A percentile compares a stretch with the other conserved stretches of the same genome.
Evolutionary conservation across 2,113 vertebrate genomes (phyloP).

Genomic region (Nycticorax nycticorax): DNA sequence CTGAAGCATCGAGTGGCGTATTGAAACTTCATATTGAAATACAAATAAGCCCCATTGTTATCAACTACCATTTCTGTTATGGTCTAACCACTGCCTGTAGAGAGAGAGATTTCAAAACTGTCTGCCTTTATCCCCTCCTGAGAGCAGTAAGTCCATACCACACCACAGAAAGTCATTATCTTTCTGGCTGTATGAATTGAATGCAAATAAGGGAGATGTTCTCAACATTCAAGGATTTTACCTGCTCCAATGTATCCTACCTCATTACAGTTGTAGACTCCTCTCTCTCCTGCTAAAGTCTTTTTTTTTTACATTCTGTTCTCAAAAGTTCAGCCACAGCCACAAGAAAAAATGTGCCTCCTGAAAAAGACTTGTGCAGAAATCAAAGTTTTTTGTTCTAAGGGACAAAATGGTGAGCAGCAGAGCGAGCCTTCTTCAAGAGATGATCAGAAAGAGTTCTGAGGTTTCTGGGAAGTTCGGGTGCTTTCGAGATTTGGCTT

Average conservation of each 20-base stretch:
- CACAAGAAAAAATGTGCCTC: background rate
- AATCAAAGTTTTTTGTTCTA: background rate
- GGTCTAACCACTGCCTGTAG: background rate
- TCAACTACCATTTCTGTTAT: background rate
- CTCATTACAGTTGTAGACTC: background rate
- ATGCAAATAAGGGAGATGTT: background rate
- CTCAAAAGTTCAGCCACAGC: background rate
- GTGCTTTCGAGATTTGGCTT: background rate
- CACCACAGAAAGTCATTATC: background rate
- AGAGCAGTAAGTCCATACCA: background rate
- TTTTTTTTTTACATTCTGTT: background rate
- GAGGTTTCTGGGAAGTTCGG: constrained; percentile 1
- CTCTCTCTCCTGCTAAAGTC: background rate
- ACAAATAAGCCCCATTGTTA: background rate
- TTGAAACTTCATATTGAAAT: background rate
- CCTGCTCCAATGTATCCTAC: background rate
- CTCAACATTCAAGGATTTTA: background rate
- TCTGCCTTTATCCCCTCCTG: background rate
- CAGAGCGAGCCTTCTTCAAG: background rate
- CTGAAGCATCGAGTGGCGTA: background rate
- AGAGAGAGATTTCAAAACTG: background rate
- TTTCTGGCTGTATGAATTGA: background rate
- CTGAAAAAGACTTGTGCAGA: background rate
- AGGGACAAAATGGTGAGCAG: background rate
- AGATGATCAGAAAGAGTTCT: background rate